These are phyloP conservation scores for Lates japonicus DNA, from an alignment of 2,797 vertebrate genomes.

Conservation along the genomic window DNA sequence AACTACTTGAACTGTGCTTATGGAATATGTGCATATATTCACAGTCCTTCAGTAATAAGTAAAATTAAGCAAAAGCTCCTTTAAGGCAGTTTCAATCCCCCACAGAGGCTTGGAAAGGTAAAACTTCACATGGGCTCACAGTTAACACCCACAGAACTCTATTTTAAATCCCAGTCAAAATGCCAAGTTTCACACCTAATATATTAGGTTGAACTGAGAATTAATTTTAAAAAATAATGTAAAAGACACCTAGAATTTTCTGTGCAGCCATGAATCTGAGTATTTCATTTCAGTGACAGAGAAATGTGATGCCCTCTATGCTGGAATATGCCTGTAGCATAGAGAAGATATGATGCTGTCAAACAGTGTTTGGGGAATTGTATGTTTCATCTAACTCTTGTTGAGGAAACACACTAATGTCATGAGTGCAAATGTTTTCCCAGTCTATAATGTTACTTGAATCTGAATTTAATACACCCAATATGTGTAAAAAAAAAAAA, in stretches of 20 bases:
- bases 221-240: neutral
- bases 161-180: slow-evolving; percentile 27
- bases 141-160: slow-evolving; percentile 25
- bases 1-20: slow-evolving; percentile 22
- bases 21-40: slow-evolving; percentile 22
- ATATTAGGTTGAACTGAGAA: slow-evolving; percentile 5
- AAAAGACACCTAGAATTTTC: neutral
- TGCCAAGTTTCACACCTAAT: slow-evolving; percentile 19
- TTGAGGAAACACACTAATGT: neutral
- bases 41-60: neutral
- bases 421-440: slow-evolving; percentile 10
- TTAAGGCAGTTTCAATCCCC: slow-evolving; percentile 19
- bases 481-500: neutral
- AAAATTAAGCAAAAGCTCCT: slow-evolving; percentile 5
- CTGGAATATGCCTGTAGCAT: neutral
- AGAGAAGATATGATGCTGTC: neutral
- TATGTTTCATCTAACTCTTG: neutral
- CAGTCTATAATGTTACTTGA: neutral
- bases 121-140: slow-evolving; percentile 26
- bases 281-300: neutral
- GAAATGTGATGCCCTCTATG: neutral
- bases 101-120: slow-evolving; percentile 25
- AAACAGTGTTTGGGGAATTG: neutral
- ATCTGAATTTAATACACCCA: neutral
- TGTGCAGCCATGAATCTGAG: slow-evolving; percentile 1